A percentile compares a stretch with the other conserved stretches of the same genome.
These are phyloP conservation scores for Tetrax tetrax DNA, from an alignment of 2,113 vertebrate species.

Conservation along the genomic window DNA sequence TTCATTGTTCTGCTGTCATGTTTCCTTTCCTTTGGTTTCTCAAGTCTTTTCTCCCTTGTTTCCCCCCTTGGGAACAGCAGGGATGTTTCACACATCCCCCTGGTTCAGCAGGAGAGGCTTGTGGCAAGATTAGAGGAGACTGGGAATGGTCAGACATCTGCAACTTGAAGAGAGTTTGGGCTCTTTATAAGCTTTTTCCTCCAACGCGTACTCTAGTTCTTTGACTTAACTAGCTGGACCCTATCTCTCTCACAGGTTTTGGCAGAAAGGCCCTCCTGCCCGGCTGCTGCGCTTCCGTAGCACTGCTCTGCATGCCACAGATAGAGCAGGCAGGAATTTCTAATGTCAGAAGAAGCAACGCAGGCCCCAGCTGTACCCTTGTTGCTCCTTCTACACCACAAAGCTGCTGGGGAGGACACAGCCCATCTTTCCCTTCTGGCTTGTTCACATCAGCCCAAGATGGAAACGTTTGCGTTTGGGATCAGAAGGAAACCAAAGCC, in stretches of 20 bases:
- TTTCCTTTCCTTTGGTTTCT: constrained; percentile 70
- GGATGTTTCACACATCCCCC: constrained; percentile 37
- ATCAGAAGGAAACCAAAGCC: background rate
- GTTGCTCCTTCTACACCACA: background rate
- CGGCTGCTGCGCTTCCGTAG: background rate
- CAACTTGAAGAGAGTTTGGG: background rate
- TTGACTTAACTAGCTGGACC: background rate
- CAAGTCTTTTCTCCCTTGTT: constrained; percentile 64
- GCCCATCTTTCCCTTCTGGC: background rate
- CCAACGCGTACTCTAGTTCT: background rate
- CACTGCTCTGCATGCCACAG: background rate
- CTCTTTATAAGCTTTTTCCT: background rate
- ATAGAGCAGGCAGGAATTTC: background rate
- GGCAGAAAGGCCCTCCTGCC: background rate
- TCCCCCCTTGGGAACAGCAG: constrained; percentile 57
- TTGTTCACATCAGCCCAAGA: background rate
- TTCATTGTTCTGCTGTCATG: constrained; percentile 68
- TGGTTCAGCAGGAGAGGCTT: background rate
- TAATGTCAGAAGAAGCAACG: background rate
- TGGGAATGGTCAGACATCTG: background rate
- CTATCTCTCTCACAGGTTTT: background rate
- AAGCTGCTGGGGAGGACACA: background rate
- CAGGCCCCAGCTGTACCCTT: background rate
- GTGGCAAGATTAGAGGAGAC: constrained; percentile 16
- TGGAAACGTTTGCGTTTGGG: background rate